A percentile compares a stretch with the other conserved stretches of the same genome.
These are phyloP conservation scores for Pantala flavescens DNA, from an alignment of 1,140 invertebrate species.

Conservation along the genomic window DNA sequence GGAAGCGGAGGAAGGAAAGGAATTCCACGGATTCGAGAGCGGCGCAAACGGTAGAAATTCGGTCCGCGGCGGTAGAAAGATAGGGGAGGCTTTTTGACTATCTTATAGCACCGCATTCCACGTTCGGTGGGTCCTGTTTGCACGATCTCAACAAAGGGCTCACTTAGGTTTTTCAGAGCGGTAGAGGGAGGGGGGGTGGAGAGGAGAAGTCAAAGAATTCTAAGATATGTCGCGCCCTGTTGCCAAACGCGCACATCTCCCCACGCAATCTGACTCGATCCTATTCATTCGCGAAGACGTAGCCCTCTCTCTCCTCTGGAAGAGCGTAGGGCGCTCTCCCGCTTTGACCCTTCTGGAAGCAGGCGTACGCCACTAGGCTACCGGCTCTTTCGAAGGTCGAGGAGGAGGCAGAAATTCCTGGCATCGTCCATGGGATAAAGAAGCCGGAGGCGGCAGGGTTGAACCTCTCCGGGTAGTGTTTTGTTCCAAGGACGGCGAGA, in stretches of 20 bases:
- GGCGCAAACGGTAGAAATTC: background rate
- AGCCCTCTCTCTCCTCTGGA: background rate
- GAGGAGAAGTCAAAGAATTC: background rate
- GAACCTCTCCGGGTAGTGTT: background rate
- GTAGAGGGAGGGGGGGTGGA: background rate
- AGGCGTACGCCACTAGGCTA: background rate
- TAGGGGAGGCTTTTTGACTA: background rate
- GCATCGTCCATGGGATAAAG: background rate
- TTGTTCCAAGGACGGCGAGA: background rate
- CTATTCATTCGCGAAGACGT: conserved; percentile 1
- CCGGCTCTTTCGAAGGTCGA: conserved; percentile 6
- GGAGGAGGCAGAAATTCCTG: background rate
- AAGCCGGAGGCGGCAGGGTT: background rate
- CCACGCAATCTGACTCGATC: background rate
- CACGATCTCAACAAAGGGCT: background rate
- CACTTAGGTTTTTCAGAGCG: background rate
- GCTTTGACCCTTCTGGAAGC: background rate
- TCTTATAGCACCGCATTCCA: background rate
- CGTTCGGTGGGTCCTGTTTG: background rate
- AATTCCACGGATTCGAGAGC: no score
- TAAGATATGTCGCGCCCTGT: background rate
- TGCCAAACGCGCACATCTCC: background rate
- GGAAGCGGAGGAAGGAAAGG: no score
- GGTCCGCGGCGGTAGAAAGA: background rate
- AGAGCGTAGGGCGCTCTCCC: background rate